These are phyloP conservation scores for Drosophila jambulina DNA, from an alignment of 1,140 invertebrate genomes.

Conservation along the genomic window DNA sequence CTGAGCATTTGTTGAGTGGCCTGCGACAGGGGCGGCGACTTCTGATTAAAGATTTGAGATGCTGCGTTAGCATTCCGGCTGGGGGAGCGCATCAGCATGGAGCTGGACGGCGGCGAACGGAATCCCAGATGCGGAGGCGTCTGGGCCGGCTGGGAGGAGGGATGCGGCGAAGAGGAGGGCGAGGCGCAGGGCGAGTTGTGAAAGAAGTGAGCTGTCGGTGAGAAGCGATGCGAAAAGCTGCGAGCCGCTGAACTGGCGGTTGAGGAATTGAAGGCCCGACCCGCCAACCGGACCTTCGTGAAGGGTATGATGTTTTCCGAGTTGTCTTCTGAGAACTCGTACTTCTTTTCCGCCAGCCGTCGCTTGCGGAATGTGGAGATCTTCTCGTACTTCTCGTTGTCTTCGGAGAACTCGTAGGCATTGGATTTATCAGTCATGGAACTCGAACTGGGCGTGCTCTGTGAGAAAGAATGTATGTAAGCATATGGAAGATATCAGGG, in stretches of 20 bases:
- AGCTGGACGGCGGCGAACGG: conserved; percentile 84
- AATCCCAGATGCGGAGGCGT: conserved; percentile 78
- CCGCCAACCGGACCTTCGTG: conserved; percentile 84
- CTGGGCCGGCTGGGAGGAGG: conserved; percentile 60
- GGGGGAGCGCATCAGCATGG: conserved; percentile 76
- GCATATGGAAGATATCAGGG: neutral
- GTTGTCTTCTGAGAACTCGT: conserved; percentile 95
- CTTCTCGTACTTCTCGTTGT: conserved; percentile 92
- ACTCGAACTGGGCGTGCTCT: conserved; percentile 57
- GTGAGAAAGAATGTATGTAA: neutral
- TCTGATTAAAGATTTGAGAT: conserved; percentile 70
- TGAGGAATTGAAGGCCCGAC: conserved; percentile 60
- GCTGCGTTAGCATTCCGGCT: conserved; percentile 58
- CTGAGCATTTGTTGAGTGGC: conserved; percentile 82
- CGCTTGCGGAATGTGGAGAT: conserved; percentile 92
- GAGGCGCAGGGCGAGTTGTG: conserved; percentile 82
- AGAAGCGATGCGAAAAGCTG: conserved; percentile 60
- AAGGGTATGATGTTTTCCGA: conserved; percentile 94
- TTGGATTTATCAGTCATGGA: conserved; percentile 86
- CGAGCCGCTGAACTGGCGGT: conserved; percentile 50
- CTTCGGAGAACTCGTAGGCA: conserved; percentile 94
- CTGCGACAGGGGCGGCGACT: conserved; percentile 78
- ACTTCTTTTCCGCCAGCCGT: conserved; percentile 95
- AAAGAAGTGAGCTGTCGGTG: conserved; percentile 70
- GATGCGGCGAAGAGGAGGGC: conserved; percentile 78